Conservation (phyloP, 2,113 vertebrate species). For the Turnix velox region DNA sequence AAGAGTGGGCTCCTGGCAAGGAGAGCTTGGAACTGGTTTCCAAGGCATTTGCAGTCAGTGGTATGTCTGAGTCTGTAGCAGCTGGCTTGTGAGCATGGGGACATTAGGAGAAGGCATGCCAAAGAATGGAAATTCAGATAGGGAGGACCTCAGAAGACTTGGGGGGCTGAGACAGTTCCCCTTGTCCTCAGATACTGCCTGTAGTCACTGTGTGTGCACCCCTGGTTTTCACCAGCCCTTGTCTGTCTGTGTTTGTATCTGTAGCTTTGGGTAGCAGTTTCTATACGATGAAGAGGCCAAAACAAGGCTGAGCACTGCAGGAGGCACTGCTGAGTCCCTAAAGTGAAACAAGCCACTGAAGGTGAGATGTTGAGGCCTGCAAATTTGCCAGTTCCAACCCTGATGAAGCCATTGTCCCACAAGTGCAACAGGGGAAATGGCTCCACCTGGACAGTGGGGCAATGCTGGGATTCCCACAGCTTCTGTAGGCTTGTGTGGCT, state of each 20-base stretch:
- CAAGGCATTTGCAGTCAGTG: background rate
- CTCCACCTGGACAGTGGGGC: background rate
- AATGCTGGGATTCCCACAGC: fast-evolving
- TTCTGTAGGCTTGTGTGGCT: background rate
- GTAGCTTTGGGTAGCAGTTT: background rate
- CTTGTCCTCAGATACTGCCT: background rate
- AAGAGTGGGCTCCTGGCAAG: background rate
- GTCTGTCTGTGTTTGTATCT: fast-evolving
- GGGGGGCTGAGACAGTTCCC: background rate
- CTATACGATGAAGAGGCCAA: too few relatives aligned
- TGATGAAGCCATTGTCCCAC: too few relatives aligned
- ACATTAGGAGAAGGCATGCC: background rate
- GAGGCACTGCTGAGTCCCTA: background rate
- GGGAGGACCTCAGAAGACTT: background rate
- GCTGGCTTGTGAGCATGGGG: background rate
- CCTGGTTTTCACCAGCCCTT: background rate
- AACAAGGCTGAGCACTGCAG: background rate
- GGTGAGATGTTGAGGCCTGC: background rate
- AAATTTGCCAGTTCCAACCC: fast-evolving
- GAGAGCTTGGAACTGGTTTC: background rate
- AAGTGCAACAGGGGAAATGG: background rate
- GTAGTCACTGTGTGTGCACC: fast-evolving
- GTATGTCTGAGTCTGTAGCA: background rate
- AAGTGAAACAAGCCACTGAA: background rate
- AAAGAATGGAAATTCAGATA: background rate